These are phyloP conservation scores for Gadopsis marmoratus DNA, from an alignment of 2,797 vertebrate species.

Conservation along the genomic window DNA sequence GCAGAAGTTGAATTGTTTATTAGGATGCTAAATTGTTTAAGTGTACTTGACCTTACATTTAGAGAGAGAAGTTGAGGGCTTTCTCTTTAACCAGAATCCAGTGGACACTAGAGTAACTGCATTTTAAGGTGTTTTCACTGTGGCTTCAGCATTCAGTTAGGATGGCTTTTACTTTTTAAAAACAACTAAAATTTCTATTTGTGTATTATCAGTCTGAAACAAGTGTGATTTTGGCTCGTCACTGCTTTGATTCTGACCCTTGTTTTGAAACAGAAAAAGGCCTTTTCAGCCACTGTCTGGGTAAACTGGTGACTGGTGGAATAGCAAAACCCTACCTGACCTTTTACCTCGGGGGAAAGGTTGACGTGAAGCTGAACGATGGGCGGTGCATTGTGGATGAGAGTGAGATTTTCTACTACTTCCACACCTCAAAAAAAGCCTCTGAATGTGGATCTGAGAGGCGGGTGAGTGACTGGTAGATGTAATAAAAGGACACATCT, in stretches of 20 bases:
- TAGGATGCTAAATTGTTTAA: not conserved
- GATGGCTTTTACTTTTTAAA: not conserved
- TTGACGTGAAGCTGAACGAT: conserved; percentile 75
- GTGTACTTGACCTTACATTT: not conserved
- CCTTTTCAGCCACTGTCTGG: conserved; percentile 76
- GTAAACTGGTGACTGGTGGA: conserved; percentile 69
- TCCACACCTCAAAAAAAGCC: conserved; percentile 47
- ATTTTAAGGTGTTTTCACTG: not conserved
- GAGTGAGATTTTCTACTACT: conserved; percentile 63
- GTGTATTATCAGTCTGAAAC: not conserved
- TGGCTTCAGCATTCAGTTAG: not conserved
- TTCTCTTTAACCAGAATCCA: not conserved
- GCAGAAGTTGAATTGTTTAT: not conserved
- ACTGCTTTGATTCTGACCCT: not conserved
- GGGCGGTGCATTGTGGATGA: conserved; percentile 73
- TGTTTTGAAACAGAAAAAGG: conserved; percentile 72
- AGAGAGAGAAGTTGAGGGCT: not conserved
- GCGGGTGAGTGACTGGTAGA: conserved; percentile 57
- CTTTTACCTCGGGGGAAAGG: conserved; percentile 50
- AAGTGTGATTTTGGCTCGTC: not conserved
- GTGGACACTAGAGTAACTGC: not conserved
- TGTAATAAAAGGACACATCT: fast-evolving
- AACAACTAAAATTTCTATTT: not conserved
- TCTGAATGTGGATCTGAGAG: conserved; percentile 75
- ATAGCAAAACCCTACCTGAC: conserved; percentile 77